Evolutionary conservation across 1,140 invertebrate species (phyloP), one percentile per base, ranked within the genome.

Genomic region (Cecropterus lyciades): DNA sequence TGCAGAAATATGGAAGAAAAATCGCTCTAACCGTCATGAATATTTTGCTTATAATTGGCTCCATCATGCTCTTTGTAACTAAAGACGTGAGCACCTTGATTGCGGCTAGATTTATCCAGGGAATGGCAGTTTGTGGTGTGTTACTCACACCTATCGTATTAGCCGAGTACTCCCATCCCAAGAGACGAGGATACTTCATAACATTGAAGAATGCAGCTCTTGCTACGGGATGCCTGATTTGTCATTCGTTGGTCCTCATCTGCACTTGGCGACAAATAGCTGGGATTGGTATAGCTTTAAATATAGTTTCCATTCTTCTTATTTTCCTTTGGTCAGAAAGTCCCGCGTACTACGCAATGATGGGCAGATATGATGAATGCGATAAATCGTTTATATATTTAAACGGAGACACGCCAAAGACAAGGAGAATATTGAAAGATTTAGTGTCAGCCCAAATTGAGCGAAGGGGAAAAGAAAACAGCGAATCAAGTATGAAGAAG

Each of bases 311-410:
- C 16, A 56, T 73, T 11, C 60, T 80, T n/a, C 16, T 77, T 4
- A 74, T 67, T 1, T 63, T 70, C 0, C 63, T 75, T 27, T 82
- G 82, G 76, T 73, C 73, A 3, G 82, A 84, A 40, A 82, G 75
- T 51, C 82, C 82, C 17, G 69, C 71, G 0, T 84, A 57, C 49
- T 65, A 75, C 1, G 82, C 79, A 0, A 52, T 77, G 55, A 79
- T 73, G 27, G 79, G 77, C 9, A 52, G 65, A 9, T 79, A 71
- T 33, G 48, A 69, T 0, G 63, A 76, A 11, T 70, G 65, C 37
- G 30, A 60, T 6, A 55, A 65, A 62, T 64, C 66, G 0, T 67
- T 59, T 27, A 52, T 16, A 0, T 73, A 65, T 52, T 52, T 76
- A 7, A 55, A 70, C 48, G 76, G 76, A 42, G 46, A 17, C 10